phyloP scores from a whole-genome alignment of 2,113 vertebrate genomes.

The Perca fluviatilis region DNA sequence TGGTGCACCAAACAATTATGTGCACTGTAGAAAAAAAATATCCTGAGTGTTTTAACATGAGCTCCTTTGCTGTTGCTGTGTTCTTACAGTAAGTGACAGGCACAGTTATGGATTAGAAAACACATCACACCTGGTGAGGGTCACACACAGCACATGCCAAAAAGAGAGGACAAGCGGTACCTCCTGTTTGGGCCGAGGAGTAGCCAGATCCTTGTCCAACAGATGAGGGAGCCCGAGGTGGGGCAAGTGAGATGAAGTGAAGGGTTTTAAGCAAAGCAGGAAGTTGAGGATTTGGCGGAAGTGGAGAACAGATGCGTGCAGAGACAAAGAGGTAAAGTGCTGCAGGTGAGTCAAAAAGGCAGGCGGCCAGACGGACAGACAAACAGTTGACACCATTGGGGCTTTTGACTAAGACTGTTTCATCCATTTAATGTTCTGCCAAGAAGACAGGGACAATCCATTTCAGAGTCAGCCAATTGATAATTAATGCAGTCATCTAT shows the following conservation, averaged over 20 bases:
- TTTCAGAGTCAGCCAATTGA: conserved; percentile 54
- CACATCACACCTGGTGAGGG: conserved; percentile 47
- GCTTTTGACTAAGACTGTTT: conserved; percentile 44
- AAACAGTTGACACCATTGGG: conserved; percentile 45
- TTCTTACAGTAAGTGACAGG: conserved; percentile 25
- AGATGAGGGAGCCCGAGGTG: conserved; percentile 83
- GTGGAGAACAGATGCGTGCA: conserved; percentile 70
- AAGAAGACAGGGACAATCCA: conserved; percentile 66
- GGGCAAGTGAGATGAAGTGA: conserved; percentile 71
- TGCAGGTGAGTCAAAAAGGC: conserved; percentile 80
- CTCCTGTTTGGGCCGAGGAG: conserved; percentile 97
- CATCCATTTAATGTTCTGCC: conserved; percentile 64
- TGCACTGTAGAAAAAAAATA: background rate
- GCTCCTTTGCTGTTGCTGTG: conserved; percentile 11
- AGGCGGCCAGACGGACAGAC: conserved; percentile 60
- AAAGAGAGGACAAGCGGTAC: conserved; percentile 86
- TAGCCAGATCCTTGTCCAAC: conserved; percentile 93
- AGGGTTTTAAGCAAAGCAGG: conserved; percentile 64
- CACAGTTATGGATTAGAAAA: conserved; percentile 37
- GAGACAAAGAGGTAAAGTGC: conserved; percentile 84
- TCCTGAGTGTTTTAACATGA: background rate
- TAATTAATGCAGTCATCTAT: conserved; percentile 61
- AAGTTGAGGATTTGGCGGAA: conserved; percentile 33
- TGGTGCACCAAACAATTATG: background rate
- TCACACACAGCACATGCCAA: conserved; percentile 66